A percentile compares a stretch with the other conserved stretches of the same genome.
Conservation (phyloP, 2,797 vertebrate genomes). For the Naso thynnoides region DNA sequence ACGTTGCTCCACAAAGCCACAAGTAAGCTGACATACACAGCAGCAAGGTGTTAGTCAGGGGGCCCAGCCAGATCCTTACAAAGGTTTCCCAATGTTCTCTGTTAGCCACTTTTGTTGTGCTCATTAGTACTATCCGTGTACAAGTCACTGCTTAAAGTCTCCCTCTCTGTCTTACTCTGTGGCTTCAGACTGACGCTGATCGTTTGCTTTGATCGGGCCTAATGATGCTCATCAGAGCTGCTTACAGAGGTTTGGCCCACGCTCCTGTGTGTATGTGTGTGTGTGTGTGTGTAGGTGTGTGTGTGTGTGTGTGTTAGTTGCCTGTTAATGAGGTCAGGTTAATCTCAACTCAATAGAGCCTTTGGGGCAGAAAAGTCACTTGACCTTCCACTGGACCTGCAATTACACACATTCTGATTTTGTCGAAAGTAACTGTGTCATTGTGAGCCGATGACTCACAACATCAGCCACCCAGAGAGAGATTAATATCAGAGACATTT, state of each 20-base stretch:
- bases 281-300: constrained; percentile 2
- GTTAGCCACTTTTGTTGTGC: constrained; percentile 12
- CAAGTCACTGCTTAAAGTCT: constrained; percentile 20
- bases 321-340: constrained; percentile 23
- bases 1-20: not conserved
- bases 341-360: constrained; percentile 34
- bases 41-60: not conserved
- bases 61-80: not conserved
- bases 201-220: constrained; percentile 60
- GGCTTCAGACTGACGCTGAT: constrained; percentile 44
- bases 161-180: constrained; percentile 13
- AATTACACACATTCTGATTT: constrained; percentile 27
- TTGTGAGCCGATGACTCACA: constrained; percentile 3
- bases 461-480: not conserved
- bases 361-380: constrained; percentile 33
- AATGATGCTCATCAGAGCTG: constrained; percentile 54
- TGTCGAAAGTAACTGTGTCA: not conserved
- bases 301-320: no score
- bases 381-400: constrained; percentile 32
- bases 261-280: not conserved
- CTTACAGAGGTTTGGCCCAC: constrained; percentile 28
- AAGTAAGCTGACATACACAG: no score
- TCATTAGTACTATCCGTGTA: constrained; percentile 21
- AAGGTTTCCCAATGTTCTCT: constrained; percentile 1
- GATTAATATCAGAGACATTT: not conserved